phyloP scores from a whole-genome alignment of 2,888 invertebrate genomes.

The Mongoloraphidia duomilia region DNA sequence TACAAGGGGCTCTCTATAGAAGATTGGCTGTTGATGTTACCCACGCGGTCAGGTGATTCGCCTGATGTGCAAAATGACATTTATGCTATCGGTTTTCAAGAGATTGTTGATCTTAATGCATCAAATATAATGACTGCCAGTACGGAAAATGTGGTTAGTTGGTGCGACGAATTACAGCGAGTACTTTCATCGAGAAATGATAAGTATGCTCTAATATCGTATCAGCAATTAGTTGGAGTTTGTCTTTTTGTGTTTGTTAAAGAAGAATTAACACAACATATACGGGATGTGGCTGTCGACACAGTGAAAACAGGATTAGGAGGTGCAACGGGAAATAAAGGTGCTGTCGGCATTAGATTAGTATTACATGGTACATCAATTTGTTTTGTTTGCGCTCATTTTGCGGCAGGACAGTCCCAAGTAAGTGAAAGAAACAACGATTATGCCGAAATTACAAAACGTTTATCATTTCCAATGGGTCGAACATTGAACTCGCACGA shows the following conservation, averaged over 20 bases:
- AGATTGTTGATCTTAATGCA: conserved; percentile 97
- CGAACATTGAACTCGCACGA: conserved; percentile 88
- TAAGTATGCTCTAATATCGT: conserved; percentile 79
- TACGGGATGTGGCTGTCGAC: conserved; percentile 88
- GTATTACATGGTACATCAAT: conserved; percentile 85
- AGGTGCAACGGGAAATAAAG: conserved; percentile 95
- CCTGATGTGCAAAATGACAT: conserved; percentile 67
- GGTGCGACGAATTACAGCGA: conserved; percentile 92
- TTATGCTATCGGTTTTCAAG: conserved; percentile 96
- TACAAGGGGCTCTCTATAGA: conserved; percentile 77
- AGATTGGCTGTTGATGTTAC: conserved; percentile 62
- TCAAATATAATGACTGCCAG: conserved; percentile 95
- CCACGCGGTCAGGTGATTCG: conserved; percentile 21
- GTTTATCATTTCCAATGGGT: conserved; percentile 79
- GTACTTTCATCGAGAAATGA: conserved; percentile 69
- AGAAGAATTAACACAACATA: conserved; percentile 73
- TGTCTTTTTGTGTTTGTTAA: conserved; percentile 90
- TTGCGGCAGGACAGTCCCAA: conserved; percentile 97
- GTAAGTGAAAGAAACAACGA: conserved; percentile 90
- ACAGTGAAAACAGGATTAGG: conserved; percentile 97
- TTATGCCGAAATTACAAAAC: conserved; percentile 87
- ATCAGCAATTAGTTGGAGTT: conserved; percentile 93
- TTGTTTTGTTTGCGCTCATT: conserved; percentile 97
- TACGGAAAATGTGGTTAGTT: conserved; percentile 81
- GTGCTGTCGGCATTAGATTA: conserved; percentile 85